Base-by-base conservation (phyloP, 2,888 invertebrate genomes). In the Phengaris alcon region DNA sequence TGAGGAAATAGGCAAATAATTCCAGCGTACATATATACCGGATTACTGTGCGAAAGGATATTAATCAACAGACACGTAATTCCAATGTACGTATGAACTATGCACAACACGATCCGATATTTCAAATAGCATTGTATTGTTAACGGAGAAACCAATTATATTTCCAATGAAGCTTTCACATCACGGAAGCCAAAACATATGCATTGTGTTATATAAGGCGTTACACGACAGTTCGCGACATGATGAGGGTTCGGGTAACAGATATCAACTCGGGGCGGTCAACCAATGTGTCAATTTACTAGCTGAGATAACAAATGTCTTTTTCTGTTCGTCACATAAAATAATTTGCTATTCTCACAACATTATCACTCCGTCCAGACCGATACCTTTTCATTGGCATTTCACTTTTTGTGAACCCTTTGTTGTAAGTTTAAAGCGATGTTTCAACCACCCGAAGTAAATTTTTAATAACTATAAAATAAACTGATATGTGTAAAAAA, bases 181-280 rank as follows among this genome's bases (percentile, higher is more conserved):
- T 59, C 74, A 74, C 59, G 15, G 64, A 55, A 68, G 57, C 74
- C 57, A 73, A 55, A 76, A 74, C 76, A 68, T 76, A 64, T 64
- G 64, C 35, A 22, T 12, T 12, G 35, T 44, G 12, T 35, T 35
- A 12, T 59, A 12, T 64, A 59, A 52, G 12, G 52, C 52, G 86
- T 87, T 84, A 82, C 83, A 82, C 84, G 84, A 83, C 82, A 86
- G 86, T 88, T 84, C 88, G 88, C 82, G 83, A 80, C 82, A 82
- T 92, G 91, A 92, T 87, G 87, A 85, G 90, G 91, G 90, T 90
- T 87, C 81, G 81, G 84, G 85, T 86, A 88, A 90, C 86, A 87
- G 86, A 88, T 88, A 90, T 76, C 78, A 77, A 82, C 82, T 78
- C 82, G 81, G 83, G 81, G 81, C 86, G 86, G 87, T 86, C 88